Percentiles rank a stretch among this genome's conserved stretches.
phyloP scores from a whole-genome alignment of 2,113 vertebrate genomes.

The Plecotus auritus region DNA sequence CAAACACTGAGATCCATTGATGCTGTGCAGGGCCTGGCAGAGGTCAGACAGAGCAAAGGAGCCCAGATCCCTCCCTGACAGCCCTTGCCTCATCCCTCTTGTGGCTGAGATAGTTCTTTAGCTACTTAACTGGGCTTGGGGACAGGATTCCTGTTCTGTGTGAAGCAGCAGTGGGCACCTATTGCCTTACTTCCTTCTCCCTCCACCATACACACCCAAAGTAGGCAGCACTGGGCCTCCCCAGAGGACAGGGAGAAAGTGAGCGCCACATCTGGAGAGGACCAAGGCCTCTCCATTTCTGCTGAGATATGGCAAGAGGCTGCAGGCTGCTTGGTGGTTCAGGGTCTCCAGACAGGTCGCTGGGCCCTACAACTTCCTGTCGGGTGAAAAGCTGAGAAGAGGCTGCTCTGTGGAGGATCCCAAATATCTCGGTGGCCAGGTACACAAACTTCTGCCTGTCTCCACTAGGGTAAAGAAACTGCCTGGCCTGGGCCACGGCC shows the following conservation, averaged over 20 bases:
- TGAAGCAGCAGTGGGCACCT: neutral
- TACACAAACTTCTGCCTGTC: neutral
- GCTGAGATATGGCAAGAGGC: neutral
- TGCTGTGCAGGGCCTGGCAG: neutral
- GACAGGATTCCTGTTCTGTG: neutral
- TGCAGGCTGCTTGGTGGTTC: neutral
- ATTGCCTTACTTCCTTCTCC: neutral
- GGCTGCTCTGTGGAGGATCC: neutral
- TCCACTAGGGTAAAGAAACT: neutral
- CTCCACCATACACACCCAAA: neutral
- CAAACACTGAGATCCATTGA: slow-evolving; percentile 55
- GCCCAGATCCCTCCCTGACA: neutral
- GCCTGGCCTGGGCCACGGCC: slow-evolving; percentile 8
- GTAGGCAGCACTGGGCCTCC: neutral
- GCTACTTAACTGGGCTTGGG: neutral
- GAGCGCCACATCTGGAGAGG: neutral
- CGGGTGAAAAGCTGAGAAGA: neutral
- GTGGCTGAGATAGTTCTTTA: slow-evolving; percentile 15
- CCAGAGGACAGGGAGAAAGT: neutral
- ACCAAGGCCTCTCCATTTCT: neutral
- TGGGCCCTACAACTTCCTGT: neutral
- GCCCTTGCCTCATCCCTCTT: neutral
- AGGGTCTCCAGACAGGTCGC: neutral
- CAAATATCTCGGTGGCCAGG: neutral
- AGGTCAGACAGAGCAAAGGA: slow-evolving; percentile 40